Percentiles rank a stretch among this genome's conserved stretches.
Evolutionary conservation across 2,113 vertebrate species (phyloP).

Genomic region (Perca fluviatilis): DNA sequence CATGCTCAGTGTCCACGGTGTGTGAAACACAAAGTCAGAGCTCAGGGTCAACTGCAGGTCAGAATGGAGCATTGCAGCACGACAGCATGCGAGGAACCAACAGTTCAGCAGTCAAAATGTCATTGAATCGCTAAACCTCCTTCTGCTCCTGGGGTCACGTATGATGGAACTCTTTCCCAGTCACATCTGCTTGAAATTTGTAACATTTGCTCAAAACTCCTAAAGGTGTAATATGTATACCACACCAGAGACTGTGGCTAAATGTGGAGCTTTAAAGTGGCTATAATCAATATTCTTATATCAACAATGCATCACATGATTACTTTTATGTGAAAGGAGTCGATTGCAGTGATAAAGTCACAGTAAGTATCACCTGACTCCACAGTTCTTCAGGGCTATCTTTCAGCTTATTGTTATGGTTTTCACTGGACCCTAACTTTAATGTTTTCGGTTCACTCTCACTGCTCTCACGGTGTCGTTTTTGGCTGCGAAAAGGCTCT

Average conservation of each 20-base stretch:
- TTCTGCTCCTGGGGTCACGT: neutral
- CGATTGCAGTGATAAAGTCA: neutral
- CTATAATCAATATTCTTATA: neutral
- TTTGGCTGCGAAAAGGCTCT: no score
- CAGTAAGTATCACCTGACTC: neutral
- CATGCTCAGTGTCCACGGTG: neutral
- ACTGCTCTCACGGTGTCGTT: no score
- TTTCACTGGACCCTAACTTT: neutral
- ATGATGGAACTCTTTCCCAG: neutral
- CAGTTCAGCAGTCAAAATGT: slow-evolving; percentile 8
- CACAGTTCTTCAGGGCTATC: neutral
- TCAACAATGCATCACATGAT: neutral
- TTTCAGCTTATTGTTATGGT: neutral
- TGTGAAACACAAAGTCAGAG: slow-evolving; percentile 32
- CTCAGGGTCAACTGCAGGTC: slow-evolving; percentile 37
- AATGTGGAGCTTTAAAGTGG: neutral
- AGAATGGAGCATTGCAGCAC: slow-evolving; percentile 22
- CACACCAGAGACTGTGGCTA: neutral
- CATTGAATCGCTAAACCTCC: neutral
- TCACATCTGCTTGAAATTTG: neutral
- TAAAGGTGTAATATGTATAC: no score
- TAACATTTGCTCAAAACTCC: neutral
- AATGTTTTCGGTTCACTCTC: no score
- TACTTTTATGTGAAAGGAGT: neutral
- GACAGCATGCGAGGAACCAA: slow-evolving; percentile 3